phyloP scores from a whole-genome alignment of 2,797 vertebrate species.

The Sebastes vulpes region DNA sequence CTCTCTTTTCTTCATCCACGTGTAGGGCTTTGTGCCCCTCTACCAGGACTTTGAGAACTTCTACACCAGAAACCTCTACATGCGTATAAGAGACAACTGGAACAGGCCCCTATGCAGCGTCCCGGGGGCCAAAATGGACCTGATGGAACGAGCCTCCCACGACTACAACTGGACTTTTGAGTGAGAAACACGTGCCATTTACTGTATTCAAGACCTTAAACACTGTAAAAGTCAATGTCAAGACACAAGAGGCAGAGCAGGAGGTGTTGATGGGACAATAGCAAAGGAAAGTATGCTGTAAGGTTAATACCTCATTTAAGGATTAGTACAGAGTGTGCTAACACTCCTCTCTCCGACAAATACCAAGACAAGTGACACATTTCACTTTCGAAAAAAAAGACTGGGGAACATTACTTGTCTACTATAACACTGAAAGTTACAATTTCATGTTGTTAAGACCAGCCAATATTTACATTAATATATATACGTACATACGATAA shows the following conservation, averaged over 20 bases:
- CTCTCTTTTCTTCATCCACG: background rate
- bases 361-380: background rate
- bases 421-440: background rate
- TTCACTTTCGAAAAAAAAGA: background rate
- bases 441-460: background rate
- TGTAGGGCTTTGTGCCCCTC: constrained; percentile 94
- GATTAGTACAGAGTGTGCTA: background rate
- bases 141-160: constrained; percentile 89
- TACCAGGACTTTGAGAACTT: constrained; percentile 98
- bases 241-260: background rate
- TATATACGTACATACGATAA: no score
- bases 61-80: constrained; percentile 95
- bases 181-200: constrained; percentile 81
- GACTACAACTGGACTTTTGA: constrained; percentile 97
- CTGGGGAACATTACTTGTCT: background rate
- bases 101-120: constrained; percentile 94
- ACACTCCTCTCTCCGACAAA: background rate
- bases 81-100: constrained; percentile 95
- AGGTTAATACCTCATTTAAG: background rate
- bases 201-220: background rate
- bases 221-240: background rate
- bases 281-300: background rate
- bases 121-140: constrained; percentile 92
- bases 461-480: background rate
- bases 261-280: background rate